A percentile compares a stretch with the other conserved stretches of the same genome.
phyloP scores from a whole-genome alignment of 2,888 invertebrate genomes.

The Tromatobia lineatoria region DNA sequence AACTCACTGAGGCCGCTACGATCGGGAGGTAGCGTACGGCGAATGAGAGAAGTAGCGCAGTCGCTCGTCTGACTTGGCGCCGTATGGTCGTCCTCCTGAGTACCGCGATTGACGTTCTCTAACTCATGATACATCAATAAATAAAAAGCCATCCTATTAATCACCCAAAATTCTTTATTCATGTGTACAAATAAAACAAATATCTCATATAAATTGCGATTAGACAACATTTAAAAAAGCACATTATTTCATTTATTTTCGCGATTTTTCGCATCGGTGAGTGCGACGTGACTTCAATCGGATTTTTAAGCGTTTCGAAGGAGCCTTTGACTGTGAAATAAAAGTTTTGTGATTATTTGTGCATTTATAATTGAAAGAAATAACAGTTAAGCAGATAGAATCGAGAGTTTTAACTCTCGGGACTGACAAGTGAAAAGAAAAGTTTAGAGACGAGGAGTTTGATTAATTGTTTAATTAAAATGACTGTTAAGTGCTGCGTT shows the following conservation, averaged over 20 bases:
- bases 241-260: not conserved
- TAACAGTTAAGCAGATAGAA: not conserved
- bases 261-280: slow-evolving; percentile 17
- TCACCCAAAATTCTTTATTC: not conserved
- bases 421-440: not conserved
- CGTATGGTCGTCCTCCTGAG: slow-evolving; percentile 54
- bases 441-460: not conserved
- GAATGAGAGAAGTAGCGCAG: slow-evolving; percentile 65
- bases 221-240: not conserved
- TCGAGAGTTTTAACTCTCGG: not conserved
- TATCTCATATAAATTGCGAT: not conserved
- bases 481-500: slow-evolving; percentile 56
- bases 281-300: slow-evolving; percentile 23
- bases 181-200: not conserved
- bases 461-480: slow-evolving; percentile 17
- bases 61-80: slow-evolving; percentile 69
- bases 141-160: not conserved
- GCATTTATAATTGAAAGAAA: not conserved
- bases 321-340: slow-evolving; percentile 28
- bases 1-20: slow-evolving; percentile 61
- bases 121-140: not conserved
- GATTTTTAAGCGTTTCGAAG: slow-evolving; percentile 10
- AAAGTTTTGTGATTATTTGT: slow-evolving; percentile 40
- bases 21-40: slow-evolving; percentile 49
- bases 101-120: slow-evolving; percentile 27